Percentiles rank a stretch among this genome's conserved stretches.
Evolutionary conservation across 2,888 invertebrate genomes (phyloP).

Genomic region (Aphidoletes aphidimyza): DNA sequence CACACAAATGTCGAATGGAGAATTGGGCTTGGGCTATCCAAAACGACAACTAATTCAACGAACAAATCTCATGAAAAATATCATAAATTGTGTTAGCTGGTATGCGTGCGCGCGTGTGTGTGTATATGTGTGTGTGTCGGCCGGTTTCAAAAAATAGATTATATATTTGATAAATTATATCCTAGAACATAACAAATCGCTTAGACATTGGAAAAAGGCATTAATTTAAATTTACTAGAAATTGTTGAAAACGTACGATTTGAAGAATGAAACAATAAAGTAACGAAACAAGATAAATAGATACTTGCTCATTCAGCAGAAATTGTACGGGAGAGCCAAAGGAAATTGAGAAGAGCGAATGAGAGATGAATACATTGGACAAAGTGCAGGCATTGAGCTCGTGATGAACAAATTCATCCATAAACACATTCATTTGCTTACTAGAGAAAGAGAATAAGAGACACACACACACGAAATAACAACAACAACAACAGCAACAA

Average conservation of each 20-base stretch:
- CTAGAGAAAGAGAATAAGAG: background rate
- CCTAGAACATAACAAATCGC: slow-evolving; percentile 48
- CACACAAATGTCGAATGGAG: too few species aligned
- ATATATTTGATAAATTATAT: slow-evolving; percentile 45
- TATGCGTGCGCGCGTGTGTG: background rate
- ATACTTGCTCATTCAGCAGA: slow-evolving; percentile 33
- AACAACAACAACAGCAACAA: background rate
- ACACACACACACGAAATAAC: background rate
- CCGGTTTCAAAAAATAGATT: slow-evolving; percentile 36
- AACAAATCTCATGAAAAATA: background rate
- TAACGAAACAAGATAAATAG: slow-evolving; percentile 41
- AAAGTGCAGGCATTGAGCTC: background rate
- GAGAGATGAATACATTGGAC: background rate
- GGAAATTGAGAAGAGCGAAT: background rate
- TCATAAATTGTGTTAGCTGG: background rate
- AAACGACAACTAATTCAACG: too few species aligned
- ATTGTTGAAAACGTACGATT: slow-evolving; percentile 51
- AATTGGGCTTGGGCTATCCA: background rate
- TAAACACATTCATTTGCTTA: background rate
- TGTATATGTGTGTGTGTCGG: background rate
- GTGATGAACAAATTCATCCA: slow-evolving; percentile 40
- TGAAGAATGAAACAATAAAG: slow-evolving; percentile 35
- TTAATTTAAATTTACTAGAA: slow-evolving; percentile 49
- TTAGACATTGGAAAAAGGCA: slow-evolving; percentile 49
- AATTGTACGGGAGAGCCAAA: background rate